Conservation (phyloP, 2,888 invertebrate species). For the Drosophila engyochracea region DNA sequence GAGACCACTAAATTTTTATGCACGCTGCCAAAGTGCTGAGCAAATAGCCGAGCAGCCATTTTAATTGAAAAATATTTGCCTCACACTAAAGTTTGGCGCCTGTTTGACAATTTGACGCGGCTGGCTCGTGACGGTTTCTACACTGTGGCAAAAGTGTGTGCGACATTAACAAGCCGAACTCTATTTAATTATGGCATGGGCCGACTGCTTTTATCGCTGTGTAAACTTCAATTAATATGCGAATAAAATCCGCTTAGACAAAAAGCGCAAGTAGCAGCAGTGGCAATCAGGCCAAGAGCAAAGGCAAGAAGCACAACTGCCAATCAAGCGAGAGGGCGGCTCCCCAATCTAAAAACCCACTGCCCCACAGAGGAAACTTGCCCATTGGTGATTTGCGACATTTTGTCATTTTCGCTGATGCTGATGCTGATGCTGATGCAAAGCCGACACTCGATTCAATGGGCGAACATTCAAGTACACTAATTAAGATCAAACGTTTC, state of each 20-base stretch:
- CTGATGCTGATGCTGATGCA: conserved; percentile 61
- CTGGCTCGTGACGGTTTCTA: conserved; percentile 29
- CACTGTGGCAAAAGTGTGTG: conserved; percentile 35
- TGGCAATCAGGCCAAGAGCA: conserved; percentile 34
- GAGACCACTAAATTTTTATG: conserved; percentile 68
- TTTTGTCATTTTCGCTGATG: conserved; percentile 76
- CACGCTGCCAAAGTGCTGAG: conserved; percentile 69
- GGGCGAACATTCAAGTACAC: conserved; percentile 70
- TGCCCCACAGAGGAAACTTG: neutral
- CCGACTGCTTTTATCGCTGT: conserved; percentile 58
- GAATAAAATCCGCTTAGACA: conserved; percentile 78
- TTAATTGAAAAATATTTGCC: conserved; percentile 78
- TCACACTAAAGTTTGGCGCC: conserved; percentile 51
- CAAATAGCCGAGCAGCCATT: conserved; percentile 70
- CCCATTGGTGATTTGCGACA: conserved; percentile 71
- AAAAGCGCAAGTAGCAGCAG: conserved; percentile 29
- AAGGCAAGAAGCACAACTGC: conserved; percentile 48
- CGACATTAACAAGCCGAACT: conserved; percentile 3
- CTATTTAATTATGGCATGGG: conserved; percentile 52
- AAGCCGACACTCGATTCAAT: conserved; percentile 68
- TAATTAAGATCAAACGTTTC: conserved; percentile 79
- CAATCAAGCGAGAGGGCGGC: conserved; percentile 56
- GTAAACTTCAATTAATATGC: conserved; percentile 78
- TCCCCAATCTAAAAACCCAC: neutral
- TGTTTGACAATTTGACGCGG: conserved; percentile 70